Evolutionary conservation across 2,888 invertebrate genomes (phyloP).

Genomic region (Cremastobaeus sp.): DNA sequence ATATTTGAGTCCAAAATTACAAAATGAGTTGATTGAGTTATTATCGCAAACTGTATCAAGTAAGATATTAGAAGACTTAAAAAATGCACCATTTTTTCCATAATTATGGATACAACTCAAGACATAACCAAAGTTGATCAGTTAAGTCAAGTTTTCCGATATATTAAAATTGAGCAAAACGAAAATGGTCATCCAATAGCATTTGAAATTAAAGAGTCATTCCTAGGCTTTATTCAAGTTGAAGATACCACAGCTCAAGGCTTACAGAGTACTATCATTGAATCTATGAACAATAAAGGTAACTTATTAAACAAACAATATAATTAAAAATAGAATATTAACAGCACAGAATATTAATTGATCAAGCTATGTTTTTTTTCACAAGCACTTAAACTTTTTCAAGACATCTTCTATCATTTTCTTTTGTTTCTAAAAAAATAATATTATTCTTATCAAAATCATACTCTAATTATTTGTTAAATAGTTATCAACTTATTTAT

Average conservation of each 20-base stretch:
- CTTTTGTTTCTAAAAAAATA: no score
- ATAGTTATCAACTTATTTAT: neutral
- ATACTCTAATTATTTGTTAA: no score
- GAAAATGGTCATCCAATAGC: constrained; percentile 18
- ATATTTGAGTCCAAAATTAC: constrained; percentile 60
- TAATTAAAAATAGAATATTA: no score
- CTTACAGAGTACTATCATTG: constrained; percentile 10
- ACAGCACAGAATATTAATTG: no score
- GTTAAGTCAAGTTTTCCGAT: constrained; percentile 59
- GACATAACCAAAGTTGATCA: constrained; percentile 55
- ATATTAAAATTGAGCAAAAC: constrained; percentile 35
- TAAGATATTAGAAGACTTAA: constrained; percentile 32
- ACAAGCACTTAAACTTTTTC: no score
- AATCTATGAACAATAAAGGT: constrained; percentile 17
- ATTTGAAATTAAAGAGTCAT: constrained; percentile 36
- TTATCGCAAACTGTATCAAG: constrained; percentile 6
- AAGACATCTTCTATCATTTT: no score
- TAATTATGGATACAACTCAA: constrained; percentile 28
- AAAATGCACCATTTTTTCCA: constrained; percentile 11
- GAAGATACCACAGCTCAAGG: constrained; percentile 26
- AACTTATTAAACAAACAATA: neutral
- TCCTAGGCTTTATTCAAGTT: constrained; percentile 19
- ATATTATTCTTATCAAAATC: no score
- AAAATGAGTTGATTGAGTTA: constrained; percentile 47
- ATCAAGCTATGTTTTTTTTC: no score